Evolutionary conservation across 2,797 vertebrate species (phyloP), one percentile per base, ranked within the genome.

Genomic region (Eptatretus atami): DNA sequence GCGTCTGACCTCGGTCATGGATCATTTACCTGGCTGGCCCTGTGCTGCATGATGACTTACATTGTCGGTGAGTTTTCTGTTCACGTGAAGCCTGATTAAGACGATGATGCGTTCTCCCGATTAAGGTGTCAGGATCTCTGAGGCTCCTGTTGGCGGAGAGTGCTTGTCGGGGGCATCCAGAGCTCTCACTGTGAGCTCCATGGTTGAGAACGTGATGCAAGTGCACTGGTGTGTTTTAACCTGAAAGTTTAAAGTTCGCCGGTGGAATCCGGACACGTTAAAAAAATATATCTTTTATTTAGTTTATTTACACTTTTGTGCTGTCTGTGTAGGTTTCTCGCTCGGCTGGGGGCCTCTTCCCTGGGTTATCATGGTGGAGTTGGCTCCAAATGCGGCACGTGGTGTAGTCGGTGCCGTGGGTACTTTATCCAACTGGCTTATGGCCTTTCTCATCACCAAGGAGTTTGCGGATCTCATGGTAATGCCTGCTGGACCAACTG

Each of bases 301-400:
- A 15, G 55, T 14, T 52, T 19, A 19, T 19, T 19, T 60, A 63
- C n/a, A 14, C 8, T 13, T 13, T 24, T 44, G 52, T 54, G 25
- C n/a, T 64, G 52, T 14, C 25, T 8, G 10, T 13, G 1, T 68
- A 93, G 84, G 82, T 61, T 92, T 94, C 25, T 80, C 82, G 9
- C 67, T 86, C 53, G 83, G 82, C 13, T 88, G 81, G 82, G 83
- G 82, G 52, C 83, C 84, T 9, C 77, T 79, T 68, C 82, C 82
- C 1, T 84, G 84, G 82, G 73, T 93, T 63, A 69, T 87, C 68
- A 80, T 86, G 82, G 79, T 81, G 0, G 82, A 92, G 76, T 80
- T 93, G 66, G 83, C 86, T 70, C 83, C 82, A 1, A 72, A 78
- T 10, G 78, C 76, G 44, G 76, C 68, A 2, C 74, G 81, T 64